These are phyloP conservation scores for Tragelaphus buxtoni DNA, from an alignment of 2,113 vertebrate species.

Conservation along the genomic window DNA sequence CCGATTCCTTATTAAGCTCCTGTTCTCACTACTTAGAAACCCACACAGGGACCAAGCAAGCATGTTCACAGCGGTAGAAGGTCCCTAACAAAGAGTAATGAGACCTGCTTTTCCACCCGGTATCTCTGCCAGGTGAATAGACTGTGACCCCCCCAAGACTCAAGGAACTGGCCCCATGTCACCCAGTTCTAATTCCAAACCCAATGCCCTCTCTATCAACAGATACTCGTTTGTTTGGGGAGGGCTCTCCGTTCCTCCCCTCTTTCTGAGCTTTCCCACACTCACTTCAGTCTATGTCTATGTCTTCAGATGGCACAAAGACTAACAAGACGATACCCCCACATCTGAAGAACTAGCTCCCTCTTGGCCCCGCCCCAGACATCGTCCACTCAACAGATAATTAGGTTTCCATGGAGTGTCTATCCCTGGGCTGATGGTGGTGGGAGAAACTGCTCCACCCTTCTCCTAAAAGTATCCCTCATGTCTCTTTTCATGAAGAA, in stretches of 20 bases:
- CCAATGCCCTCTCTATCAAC: not conserved
- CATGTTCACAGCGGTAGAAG: not conserved
- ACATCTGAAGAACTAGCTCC: not conserved
- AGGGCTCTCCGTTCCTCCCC: accelerated
- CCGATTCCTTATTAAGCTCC: not conserved
- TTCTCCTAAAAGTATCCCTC: not conserved
- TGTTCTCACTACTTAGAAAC: not conserved
- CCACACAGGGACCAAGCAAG: not conserved
- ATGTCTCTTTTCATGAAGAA: not conserved
- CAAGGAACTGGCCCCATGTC: not conserved
- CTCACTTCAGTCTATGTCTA: not conserved
- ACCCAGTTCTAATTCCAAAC: not conserved
- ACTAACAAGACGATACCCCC: not conserved
- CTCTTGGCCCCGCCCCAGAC: not conserved
- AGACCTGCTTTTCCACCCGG: not conserved
- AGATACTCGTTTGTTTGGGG: not conserved
- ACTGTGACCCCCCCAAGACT: no score
- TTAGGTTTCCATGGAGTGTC: accelerated
- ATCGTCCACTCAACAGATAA: not conserved
- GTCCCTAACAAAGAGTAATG: not conserved
- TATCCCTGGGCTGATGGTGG: not conserved
- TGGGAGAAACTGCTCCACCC: not conserved
- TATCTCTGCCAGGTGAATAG: not conserved
- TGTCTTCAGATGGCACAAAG: not conserved
- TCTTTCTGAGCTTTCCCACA: not conserved